Evolutionary conservation across 2,888 invertebrate species (phyloP), one percentile per base, ranked within the genome.

Genomic region (Thereva unica): DNA sequence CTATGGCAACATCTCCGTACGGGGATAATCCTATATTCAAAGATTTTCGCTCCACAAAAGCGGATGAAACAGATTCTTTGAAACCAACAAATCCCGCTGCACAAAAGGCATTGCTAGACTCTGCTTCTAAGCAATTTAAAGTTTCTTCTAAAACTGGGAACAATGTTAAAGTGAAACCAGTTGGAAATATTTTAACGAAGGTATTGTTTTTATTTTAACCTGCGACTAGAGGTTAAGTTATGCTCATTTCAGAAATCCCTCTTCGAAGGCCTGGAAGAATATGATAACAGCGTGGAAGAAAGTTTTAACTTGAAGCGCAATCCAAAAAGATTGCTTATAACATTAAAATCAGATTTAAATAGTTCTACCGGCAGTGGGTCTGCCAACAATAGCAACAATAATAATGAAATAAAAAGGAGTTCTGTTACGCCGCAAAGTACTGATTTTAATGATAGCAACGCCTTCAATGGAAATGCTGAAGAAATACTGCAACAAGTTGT

Each of bases 251-350:
- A 89, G 85, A 90, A 90, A 78, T 88, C 89, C 0, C 79, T 96
- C 0, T 96, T 96, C 78, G 95, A 94, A 75, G 95, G 94, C 0
- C 80, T 94, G 1, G 92, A 92, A 71, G 93, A 94, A 73, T 89
- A 89, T 7, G 91, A 92, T 75, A 84, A 86, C 5, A 85, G 84
- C 54, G 75, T 89, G 0, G 85, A 87, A 67, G 85, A 85, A 72
- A 84, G 83, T 73, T 82, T 84, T 71, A 85, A 79, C 69, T 77
- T 83, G 70, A 88, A 83, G 74, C 87, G 86, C 7, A 88, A 86
- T 73, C 84, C 91, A 1, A 93, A 92, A 76, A 87, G 92, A 3
- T 83, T 94, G 9, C 87, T 90, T 4, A 82, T 93, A 5, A 86
- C 89, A 23, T 86, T 87, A 3, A 85, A 84, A 70, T 70, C 72